phyloP scores from a whole-genome alignment of 2,888 invertebrate species.

The Hirtodrosophila confusa region DNA sequence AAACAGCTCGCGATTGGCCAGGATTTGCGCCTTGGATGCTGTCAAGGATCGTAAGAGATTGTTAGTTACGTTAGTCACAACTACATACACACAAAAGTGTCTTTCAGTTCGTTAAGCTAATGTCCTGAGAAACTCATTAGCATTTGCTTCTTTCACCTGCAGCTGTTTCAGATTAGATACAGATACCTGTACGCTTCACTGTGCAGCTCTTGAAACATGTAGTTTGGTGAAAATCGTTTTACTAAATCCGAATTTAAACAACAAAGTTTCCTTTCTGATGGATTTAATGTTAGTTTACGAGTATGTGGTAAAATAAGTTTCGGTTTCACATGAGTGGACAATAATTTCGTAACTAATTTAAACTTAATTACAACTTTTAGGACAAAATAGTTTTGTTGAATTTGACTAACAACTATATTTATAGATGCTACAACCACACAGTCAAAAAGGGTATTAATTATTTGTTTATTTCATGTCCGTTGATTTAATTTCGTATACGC shows the following conservation, averaged over 20 bases:
- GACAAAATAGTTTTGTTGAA: slow-evolving; percentile 13
- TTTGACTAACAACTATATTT: slow-evolving; percentile 1
- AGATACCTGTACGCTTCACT: slow-evolving; percentile 7
- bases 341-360: slow-evolving; percentile 13
- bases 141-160: slow-evolving; percentile 15
- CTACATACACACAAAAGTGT: background rate
- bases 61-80: slow-evolving; percentile 33
- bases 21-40: slow-evolving; percentile 95
- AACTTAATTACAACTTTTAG: slow-evolving; percentile 16
- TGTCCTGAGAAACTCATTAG: slow-evolving; percentile 41
- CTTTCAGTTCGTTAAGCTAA: slow-evolving; percentile 5
- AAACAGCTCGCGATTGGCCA: slow-evolving; percentile 93
- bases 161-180: slow-evolving; percentile 2
- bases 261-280: slow-evolving; percentile 5
- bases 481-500: no score
- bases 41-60: slow-evolving; percentile 61
- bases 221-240: slow-evolving; percentile 1
- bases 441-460: no score
- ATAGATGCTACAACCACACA: slow-evolving; percentile 1
- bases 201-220: slow-evolving; percentile 12
- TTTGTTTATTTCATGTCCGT: no score
- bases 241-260: slow-evolving; percentile 5
- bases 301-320: slow-evolving; percentile 19
- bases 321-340: slow-evolving; percentile 3
- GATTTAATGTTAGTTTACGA: background rate